phyloP scores from a whole-genome alignment of 2,113 vertebrate genomes.

The Calidris pugnax region DNA sequence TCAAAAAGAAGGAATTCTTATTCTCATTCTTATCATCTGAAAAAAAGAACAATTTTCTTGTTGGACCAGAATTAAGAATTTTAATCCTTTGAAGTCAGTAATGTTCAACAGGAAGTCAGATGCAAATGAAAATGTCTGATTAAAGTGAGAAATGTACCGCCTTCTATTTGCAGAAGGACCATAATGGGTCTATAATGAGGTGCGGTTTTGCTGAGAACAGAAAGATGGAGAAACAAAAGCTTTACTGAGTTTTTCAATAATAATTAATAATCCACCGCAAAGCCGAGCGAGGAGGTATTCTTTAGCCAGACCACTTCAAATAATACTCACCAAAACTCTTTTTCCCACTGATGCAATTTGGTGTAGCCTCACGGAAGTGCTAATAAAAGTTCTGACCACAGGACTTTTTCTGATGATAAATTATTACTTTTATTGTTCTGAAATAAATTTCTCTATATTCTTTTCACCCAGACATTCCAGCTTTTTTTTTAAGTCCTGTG shows the following conservation, averaged over 20 bases:
- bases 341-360: conserved; percentile 14
- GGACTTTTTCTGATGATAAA: not conserved
- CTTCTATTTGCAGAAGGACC: not conserved
- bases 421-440: not conserved
- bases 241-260: not conserved
- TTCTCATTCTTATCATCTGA: not conserved
- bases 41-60: not conserved
- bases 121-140: not conserved
- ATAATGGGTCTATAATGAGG: not conserved
- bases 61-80: not conserved
- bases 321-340: not conserved
- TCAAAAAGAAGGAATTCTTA: not conserved
- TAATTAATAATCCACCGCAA: not conserved
- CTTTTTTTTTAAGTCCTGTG: not conserved
- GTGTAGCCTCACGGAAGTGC: not conserved
- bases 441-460: not conserved
- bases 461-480: not conserved
- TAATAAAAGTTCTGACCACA: not conserved
- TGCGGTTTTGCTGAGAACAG: not conserved
- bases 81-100: not conserved
- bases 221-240: not conserved
- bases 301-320: not conserved
- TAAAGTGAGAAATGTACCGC: not conserved
- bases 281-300: not conserved
- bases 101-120: not conserved